Conservation (phyloP, 2,113 vertebrate genomes). For the Sinocyclocheilus anophthalmus region DNA sequence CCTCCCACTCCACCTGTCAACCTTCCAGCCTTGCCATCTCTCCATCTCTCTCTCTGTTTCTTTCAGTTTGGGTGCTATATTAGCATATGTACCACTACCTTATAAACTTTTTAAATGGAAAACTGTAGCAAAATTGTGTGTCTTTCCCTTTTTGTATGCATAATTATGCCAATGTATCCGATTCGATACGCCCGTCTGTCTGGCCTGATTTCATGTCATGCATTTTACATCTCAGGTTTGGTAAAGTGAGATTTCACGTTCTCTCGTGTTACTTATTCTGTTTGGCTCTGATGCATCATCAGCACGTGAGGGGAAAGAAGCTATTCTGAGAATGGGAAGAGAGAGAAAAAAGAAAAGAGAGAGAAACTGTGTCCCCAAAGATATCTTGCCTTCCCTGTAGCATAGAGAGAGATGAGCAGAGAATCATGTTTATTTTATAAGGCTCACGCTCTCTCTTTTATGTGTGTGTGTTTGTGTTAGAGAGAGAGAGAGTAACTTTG, state of each 20-base stretch:
- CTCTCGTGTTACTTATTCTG: constrained; percentile 26
- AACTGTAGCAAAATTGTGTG: not conserved
- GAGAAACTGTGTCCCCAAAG: constrained; percentile 11
- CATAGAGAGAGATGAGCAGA: constrained; percentile 14
- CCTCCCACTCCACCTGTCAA: constrained; percentile 38
- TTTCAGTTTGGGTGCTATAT: not conserved
- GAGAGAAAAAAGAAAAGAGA: constrained; percentile 2
- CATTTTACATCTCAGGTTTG: not conserved
- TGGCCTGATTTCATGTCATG: constrained; percentile 9
- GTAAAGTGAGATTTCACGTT: constrained; percentile 11
- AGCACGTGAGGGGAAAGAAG: constrained; percentile 25
- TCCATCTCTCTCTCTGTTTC: not conserved
- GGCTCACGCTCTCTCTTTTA: not conserved
- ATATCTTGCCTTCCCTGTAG: constrained; percentile 1
- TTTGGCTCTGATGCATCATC: constrained; percentile 17
- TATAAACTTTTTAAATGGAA: not conserved
- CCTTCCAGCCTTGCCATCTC: not conserved
- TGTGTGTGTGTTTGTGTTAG: not conserved
- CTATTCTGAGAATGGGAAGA: constrained; percentile 12
- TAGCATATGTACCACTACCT: not conserved
- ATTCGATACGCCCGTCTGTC: not conserved
- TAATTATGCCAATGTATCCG: not conserved
- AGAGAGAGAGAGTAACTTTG: constrained; percentile 20
- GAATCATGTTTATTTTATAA: constrained; percentile 54
- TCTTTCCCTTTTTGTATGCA: not conserved